These are phyloP conservation scores for Palloptera scutellata DNA, from an alignment of 2,888 invertebrate species.

Conservation along the genomic window DNA sequence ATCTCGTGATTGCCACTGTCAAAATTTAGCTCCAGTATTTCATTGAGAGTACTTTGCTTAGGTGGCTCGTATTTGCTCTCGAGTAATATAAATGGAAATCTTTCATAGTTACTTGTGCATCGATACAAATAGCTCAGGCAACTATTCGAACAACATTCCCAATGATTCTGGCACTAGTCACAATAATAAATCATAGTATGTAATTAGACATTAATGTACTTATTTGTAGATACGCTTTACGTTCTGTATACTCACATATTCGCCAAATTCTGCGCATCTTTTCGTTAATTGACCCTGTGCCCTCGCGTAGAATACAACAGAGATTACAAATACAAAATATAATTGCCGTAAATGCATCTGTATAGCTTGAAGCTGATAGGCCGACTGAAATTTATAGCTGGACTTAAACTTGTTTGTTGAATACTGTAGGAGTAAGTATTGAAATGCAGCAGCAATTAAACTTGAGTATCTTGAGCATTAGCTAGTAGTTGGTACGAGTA, in stretches of 20 bases:
- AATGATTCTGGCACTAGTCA: slow-evolving; percentile 55
- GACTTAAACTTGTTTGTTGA: not conserved
- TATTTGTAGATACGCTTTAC: slow-evolving; percentile 2
- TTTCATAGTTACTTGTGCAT: slow-evolving; percentile 41
- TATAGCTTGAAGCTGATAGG: not conserved
- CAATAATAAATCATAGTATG: not conserved
- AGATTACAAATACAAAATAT: not conserved
- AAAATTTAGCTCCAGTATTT: slow-evolving; percentile 39
- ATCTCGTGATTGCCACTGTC: slow-evolving; percentile 16
- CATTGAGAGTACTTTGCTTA: slow-evolving; percentile 27
- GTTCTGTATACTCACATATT: slow-evolving; percentile 48
- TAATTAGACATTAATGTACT: not conserved
- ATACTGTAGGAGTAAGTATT: too few species aligned
- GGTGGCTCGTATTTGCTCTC: slow-evolving; percentile 21
- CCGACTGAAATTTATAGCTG: not conserved
- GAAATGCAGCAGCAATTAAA: too few species aligned
- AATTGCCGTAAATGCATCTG: not conserved
- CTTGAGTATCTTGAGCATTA: too few species aligned
- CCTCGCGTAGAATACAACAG: not conserved
- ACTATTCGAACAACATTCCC: slow-evolving; percentile 59
- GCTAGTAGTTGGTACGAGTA: too few species aligned
- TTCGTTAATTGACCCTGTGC: slow-evolving; percentile 20
- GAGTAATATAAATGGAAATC: slow-evolving; percentile 33
- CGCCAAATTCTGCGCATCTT: slow-evolving; percentile 46
- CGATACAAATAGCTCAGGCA: slow-evolving; percentile 55